A percentile compares a stretch with the other conserved stretches of the same genome.
Conservation (phyloP, 2,888 invertebrate genomes). For the Metallyticus violacea region DNA sequence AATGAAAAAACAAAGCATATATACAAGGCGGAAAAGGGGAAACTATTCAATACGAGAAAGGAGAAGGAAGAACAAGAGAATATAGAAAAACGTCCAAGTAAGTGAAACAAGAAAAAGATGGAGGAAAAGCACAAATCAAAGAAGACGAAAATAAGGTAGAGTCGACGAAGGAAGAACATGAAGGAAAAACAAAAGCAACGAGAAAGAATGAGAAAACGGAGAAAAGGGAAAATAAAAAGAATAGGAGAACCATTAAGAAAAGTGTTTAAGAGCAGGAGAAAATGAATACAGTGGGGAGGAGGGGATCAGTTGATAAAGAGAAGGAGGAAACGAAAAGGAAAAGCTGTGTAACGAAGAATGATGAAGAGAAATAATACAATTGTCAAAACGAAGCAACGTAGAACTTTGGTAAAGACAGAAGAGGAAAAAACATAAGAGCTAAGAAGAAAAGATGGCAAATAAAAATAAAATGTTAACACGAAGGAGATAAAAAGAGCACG, state of each 20-base stretch:
- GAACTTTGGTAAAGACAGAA: not conserved
- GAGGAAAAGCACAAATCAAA: not conserved
- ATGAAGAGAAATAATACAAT: not conserved
- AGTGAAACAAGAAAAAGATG: too few species aligned
- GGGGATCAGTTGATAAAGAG: too few species aligned
- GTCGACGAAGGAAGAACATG: not conserved
- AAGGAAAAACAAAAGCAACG: not conserved
- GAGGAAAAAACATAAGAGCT: not conserved
- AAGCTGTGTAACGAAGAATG: not conserved
- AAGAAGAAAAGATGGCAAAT: not conserved
- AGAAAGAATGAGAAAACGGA: not conserved
- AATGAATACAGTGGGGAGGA: not conserved
- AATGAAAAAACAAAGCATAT: too few species aligned
- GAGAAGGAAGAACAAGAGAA: too few species aligned
- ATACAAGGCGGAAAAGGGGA: too few species aligned
- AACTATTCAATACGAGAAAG: too few species aligned
- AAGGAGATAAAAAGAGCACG: not conserved
- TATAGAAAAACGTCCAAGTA: too few species aligned
- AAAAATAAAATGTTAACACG: not conserved
- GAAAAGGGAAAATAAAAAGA: not conserved
- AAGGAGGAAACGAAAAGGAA: too few species aligned
- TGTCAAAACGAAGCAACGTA: not conserved
- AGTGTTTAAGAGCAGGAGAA: not conserved
- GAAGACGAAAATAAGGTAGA: not conserved
- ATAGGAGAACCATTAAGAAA: not conserved